Evolutionary conservation across 2,888 invertebrate genomes (phyloP), one percentile per base, ranked within the genome.

Genomic region (Plebejus argus): DNA sequence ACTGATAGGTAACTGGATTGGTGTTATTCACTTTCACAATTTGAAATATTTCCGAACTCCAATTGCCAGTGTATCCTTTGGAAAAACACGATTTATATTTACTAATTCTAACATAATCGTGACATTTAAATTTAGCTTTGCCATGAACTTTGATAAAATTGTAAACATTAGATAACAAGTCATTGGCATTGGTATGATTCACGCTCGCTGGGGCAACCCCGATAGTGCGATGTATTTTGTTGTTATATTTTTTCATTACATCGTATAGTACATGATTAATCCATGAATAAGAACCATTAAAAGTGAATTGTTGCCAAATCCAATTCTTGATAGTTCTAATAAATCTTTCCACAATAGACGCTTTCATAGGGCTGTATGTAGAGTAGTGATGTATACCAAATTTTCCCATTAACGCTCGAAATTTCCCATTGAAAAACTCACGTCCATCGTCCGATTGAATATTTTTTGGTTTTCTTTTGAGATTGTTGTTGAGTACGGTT

Each of bases 401-500:
- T 5, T 45, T 61, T 28, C 53, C 23, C 12, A 72, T 56, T 33
- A 76, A 1, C 39, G 78, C 72, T 61, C 33, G 61, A 66, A 79
- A 78, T n/a, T 28, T 71, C 10, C 35, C 53, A 74, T 81, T 80
- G 53, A 79, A 81, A 81, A 79, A 81, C 58, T 81, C 79, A 23
- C 79, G 82, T 8, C 82, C 82, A 12, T 20, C 23, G 76, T 83
- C 83, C 4, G 82, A 80, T 79, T 82, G 82, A 15, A 82, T 77
- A 76, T 83, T 80, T 74, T 75, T 77, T n/a, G 71, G 71, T 71
- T 39, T 39, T 71, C 71, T 18, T 72, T 35, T 15, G 49, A 49
- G 49, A 49, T 49, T 49, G 15, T 49, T 49, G 12, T 49, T 49
- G 12, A 49, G 15, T 49, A 49, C 3, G 15, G 49, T 8, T 15